A percentile compares a stretch with the other conserved stretches of the same genome.
phyloP scores from a whole-genome alignment of 2,113 vertebrate species.

The Mobula birostris region DNA sequence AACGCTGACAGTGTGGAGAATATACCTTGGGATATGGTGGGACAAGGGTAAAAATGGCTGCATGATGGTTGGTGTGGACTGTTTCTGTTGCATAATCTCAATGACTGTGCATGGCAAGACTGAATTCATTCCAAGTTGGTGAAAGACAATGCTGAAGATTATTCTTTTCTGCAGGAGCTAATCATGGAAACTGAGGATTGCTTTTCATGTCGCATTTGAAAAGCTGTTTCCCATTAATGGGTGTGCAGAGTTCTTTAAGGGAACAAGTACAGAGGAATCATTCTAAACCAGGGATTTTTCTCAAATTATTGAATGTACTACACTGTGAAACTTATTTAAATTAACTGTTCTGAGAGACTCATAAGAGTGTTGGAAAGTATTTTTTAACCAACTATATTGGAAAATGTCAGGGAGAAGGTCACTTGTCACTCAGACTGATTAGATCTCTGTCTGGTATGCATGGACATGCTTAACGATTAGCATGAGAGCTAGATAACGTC shows the following conservation, averaged over 20 bases:
- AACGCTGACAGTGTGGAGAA: too few relatives aligned
- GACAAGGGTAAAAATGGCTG: too few relatives aligned
- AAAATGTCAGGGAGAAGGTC: constrained; percentile 31
- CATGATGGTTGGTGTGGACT: too few relatives aligned
- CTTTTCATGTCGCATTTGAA: neutral
- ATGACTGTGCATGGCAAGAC: neutral
- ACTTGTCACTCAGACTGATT: constrained; percentile 25
- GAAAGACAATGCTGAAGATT: neutral
- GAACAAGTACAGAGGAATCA: neutral
- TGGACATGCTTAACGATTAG: neutral
- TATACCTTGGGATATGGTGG: too few relatives aligned
- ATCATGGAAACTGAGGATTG: neutral
- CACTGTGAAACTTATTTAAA: neutral
- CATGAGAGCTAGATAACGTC: neutral
- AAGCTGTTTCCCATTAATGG: neutral
- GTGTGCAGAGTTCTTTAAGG: neutral
- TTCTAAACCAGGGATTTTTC: neutral
- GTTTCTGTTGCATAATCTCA: too few relatives aligned
- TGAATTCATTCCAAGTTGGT: too few relatives aligned
- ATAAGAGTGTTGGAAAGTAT: neutral
- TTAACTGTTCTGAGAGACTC: neutral
- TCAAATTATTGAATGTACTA: too few relatives aligned
- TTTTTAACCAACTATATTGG: neutral
- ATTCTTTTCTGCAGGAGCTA: neutral
- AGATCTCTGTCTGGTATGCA: constrained; percentile 33